These are phyloP conservation scores for Mastigias papua DNA, from an alignment of 30 jellyfish, hydroid and myxozoan genomes.

Conservation along the genomic window DNA sequence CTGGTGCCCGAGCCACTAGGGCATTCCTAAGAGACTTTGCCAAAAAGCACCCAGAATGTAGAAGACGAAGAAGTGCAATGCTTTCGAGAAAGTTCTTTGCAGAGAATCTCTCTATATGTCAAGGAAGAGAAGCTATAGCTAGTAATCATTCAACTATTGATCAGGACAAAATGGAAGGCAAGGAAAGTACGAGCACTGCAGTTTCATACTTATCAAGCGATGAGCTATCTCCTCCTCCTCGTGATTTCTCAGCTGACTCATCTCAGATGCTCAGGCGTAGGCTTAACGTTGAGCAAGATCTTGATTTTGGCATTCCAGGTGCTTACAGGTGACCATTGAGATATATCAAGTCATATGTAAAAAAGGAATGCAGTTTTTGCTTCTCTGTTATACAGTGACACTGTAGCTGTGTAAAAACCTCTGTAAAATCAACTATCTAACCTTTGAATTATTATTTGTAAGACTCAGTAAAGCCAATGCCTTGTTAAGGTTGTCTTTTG, in stretches of 20 bases:
- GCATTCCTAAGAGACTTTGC: constrained; percentile 94
- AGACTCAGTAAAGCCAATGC: too few species aligned
- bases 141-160: constrained; percentile 12
- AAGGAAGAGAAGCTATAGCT: constrained; percentile 1
- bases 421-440: too few species aligned
- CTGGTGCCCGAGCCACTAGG: constrained; percentile 98
- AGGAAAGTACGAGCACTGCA: constrained; percentile 52
- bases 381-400: too few species aligned
- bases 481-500: too few species aligned
- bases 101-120: neutral
- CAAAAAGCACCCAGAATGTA: constrained; percentile 92
- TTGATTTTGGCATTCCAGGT: constrained; percentile 62
- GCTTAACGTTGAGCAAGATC: constrained; percentile 47
- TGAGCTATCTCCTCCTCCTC: neutral
- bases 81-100: constrained; percentile 84
- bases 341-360: too few species aligned
- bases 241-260: constrained; percentile 1
- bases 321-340: constrained; percentile 33
- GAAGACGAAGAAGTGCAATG: constrained; percentile 95
- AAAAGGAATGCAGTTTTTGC: too few species aligned
- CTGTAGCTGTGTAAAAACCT: too few species aligned
- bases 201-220: constrained; percentile 34
- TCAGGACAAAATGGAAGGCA: constrained; percentile 9
- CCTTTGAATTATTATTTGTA: too few species aligned
- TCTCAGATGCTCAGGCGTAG: constrained; percentile 39